Evolutionary conservation across 1,140 invertebrate genomes (phyloP).

Genomic region (Drosophila guanche): DNA sequence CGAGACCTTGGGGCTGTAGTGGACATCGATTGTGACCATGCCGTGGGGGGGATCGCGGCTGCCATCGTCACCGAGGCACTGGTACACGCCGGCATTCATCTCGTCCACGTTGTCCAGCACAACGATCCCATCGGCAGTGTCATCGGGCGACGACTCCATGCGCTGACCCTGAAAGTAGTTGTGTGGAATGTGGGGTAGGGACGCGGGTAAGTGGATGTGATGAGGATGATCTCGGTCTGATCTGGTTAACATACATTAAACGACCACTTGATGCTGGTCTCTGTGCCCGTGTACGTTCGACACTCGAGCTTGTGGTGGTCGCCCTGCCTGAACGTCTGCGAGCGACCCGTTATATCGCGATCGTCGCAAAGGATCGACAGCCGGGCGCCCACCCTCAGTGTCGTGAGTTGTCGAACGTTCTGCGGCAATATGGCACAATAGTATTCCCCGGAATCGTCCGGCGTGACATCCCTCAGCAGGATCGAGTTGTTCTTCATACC

Average conservation of each 20-base stretch:
- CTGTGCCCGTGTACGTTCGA: slow-evolving; percentile 47
- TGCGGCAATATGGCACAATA: slow-evolving; percentile 70
- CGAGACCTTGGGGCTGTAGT: slow-evolving; percentile 72
- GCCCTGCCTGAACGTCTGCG: slow-evolving; percentile 76
- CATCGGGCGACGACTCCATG: slow-evolving; percentile 34
- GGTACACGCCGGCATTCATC: slow-evolving; percentile 65
- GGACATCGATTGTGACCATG: slow-evolving; percentile 68
- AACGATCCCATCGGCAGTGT: slow-evolving; percentile 54
- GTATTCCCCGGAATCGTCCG: slow-evolving; percentile 73
- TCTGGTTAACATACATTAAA: slow-evolving; percentile 65
- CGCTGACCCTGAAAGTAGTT: slow-evolving; percentile 53
- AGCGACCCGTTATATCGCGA: slow-evolving; percentile 73
- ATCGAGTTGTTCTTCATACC: slow-evolving; percentile 68
- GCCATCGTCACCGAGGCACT: slow-evolving; percentile 76
- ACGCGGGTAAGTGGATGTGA: background rate
- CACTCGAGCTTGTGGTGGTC: slow-evolving; percentile 73
- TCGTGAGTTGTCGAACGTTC: slow-evolving; percentile 55
- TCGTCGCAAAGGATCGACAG: slow-evolving; percentile 73
- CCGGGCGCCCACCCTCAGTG: slow-evolving; percentile 54
- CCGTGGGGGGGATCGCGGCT: slow-evolving; percentile 63
- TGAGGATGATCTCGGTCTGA: background rate
- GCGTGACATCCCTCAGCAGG: slow-evolving; percentile 40
- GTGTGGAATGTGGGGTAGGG: background rate
- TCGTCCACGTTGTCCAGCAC: slow-evolving; percentile 67
- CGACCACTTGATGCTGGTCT: slow-evolving; percentile 72